Percentiles rank a stretch among this genome's conserved stretches.
Evolutionary conservation across 2,797 vertebrate genomes (phyloP).

Genomic region (Enteromius mattozi): DNA sequence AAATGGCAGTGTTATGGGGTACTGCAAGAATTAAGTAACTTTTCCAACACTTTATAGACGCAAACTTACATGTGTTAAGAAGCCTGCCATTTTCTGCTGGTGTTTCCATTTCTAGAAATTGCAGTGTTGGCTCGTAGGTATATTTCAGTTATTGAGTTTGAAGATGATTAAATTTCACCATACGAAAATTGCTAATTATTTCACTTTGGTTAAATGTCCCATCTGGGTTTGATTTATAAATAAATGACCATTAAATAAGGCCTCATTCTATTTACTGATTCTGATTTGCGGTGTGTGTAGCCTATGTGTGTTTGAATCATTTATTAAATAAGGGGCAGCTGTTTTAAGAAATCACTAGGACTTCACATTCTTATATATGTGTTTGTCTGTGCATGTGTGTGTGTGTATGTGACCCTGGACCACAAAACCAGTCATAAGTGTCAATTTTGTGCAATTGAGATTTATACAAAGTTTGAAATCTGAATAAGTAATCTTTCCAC

Average conservation of each 20-base stretch:
- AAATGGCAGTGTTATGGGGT: neutral
- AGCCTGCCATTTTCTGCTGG: neutral
- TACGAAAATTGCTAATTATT: neutral
- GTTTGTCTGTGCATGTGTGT: too few species aligned
- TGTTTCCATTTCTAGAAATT: conserved; percentile 12
- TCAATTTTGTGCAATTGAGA: too few species aligned
- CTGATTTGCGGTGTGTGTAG: neutral
- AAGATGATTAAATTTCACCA: conserved; percentile 12
- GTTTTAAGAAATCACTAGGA: neutral
- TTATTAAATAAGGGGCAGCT: neutral
- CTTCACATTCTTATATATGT: too few species aligned
- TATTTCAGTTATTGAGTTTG: conserved; percentile 23
- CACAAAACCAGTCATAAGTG: too few species aligned
- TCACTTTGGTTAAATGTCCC: neutral
- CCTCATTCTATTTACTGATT: neutral
- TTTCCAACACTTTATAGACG: neutral
- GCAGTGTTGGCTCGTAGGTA: neutral
- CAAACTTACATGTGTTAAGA: neutral
- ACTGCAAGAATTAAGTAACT: neutral
- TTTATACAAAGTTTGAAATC: too few species aligned
- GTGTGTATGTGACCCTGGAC: too few species aligned
- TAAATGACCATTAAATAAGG: neutral
- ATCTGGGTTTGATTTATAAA: conserved; percentile 3
- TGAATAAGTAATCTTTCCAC: too few species aligned
- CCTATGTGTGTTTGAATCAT: neutral